Conservation (phyloP, 2,888 invertebrate genomes). For the Cecidostiba fungosa region DNA sequence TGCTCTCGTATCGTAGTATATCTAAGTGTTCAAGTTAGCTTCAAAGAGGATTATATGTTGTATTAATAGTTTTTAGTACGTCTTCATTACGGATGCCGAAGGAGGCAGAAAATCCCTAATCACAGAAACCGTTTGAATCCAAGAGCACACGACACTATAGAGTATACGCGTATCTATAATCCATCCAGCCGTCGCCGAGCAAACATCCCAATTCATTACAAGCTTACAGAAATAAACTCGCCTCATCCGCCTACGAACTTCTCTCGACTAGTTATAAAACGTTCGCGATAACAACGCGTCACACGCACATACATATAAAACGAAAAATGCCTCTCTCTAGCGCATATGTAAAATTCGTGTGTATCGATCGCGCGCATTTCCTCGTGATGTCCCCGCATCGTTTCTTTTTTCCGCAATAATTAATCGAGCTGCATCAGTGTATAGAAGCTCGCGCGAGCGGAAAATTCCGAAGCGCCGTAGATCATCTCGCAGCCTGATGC, state of each 20-base stretch:
- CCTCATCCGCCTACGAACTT: constrained; percentile 3
- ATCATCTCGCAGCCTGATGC: constrained; percentile 54
- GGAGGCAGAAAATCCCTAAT: too few species aligned
- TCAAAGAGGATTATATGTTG: too few species aligned
- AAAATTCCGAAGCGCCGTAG: constrained; percentile 53
- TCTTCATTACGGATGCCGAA: too few species aligned
- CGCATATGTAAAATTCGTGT: background rate
- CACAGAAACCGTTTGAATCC: background rate
- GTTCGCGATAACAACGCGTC: constrained; percentile 21
- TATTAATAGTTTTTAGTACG: too few species aligned
- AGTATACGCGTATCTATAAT: background rate
- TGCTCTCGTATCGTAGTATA: too few species aligned
- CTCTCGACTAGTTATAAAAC: background rate
- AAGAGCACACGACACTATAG: too few species aligned
- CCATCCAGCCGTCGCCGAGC: background rate
- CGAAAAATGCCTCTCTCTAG: background rate
- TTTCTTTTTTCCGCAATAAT: constrained; percentile 51
- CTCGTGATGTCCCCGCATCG: constrained; percentile 38
- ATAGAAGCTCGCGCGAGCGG: background rate
- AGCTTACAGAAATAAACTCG: constrained; percentile 3
- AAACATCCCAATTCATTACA: constrained; percentile 6
- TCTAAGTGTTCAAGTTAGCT: too few species aligned
- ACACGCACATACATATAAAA: background rate
- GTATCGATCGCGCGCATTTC: constrained; percentile 24
- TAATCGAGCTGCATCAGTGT: constrained; percentile 34